Percentiles rank a stretch among this genome's conserved stretches.
Evolutionary conservation across 2,113 vertebrate species (phyloP).

Genomic region (Tupaia tana): DNA sequence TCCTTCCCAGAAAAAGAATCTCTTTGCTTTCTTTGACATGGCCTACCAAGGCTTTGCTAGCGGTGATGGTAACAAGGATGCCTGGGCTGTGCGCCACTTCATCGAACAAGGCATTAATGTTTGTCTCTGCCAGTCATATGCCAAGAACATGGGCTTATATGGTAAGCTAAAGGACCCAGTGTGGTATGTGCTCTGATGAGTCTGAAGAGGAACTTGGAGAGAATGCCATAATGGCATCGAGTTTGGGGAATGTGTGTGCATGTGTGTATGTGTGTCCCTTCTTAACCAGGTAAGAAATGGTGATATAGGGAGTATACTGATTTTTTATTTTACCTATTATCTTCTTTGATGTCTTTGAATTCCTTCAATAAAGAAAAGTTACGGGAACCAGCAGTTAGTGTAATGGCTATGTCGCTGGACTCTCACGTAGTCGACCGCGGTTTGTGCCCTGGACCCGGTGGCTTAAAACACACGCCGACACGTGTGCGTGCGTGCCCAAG

Average conservation of each 20-base stretch:
- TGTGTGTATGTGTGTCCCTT: background rate
- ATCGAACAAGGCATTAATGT: constrained; percentile 96
- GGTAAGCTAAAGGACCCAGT: constrained; percentile 87
- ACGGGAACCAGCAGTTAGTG: too few relatives aligned
- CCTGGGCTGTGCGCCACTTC: constrained; percentile 98
- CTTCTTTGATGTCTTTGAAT: constrained; percentile 4
- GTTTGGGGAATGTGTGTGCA: rapidly evolving
- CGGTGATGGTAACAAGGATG: constrained; percentile 95
- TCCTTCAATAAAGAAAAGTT: constrained; percentile 4
- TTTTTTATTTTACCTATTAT: background rate
- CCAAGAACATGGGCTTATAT: constrained; percentile 99
- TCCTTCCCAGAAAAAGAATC: constrained; percentile 92
- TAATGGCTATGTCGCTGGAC: too few relatives aligned
- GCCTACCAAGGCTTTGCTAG: constrained; percentile 99
- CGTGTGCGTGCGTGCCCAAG: too few relatives aligned
- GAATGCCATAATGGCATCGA: background rate
- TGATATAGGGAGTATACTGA: background rate
- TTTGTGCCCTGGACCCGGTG: too few relatives aligned
- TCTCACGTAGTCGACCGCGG: too few relatives aligned
- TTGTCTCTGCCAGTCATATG: constrained; percentile 95
- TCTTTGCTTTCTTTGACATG: constrained; percentile 98
- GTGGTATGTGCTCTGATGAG: background rate
- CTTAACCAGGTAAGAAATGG: background rate
- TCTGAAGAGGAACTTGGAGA: background rate
- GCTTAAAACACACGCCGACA: too few relatives aligned